Percentiles rank a stretch among this genome's conserved stretches.
Conservation (phyloP, 2,888 invertebrate genomes). For the Drosophila algonquin region DNA sequence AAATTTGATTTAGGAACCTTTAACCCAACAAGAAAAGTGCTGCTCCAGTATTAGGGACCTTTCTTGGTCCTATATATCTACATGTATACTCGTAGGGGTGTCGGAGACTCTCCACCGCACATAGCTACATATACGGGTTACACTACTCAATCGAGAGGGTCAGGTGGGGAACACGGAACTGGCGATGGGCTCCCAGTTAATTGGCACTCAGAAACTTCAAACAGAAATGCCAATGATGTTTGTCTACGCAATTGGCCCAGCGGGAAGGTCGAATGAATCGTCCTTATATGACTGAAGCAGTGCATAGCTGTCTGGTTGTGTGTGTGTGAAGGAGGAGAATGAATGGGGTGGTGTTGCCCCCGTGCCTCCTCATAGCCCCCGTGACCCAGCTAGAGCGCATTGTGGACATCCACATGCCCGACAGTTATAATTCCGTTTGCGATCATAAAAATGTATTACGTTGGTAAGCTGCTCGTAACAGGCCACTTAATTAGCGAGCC, state of each 20-base stretch:
- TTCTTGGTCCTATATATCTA: no score
- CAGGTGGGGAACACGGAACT: slow-evolving; percentile 27
- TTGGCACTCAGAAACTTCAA: slow-evolving; percentile 53
- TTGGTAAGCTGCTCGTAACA: slow-evolving; percentile 55
- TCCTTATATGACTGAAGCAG: slow-evolving; percentile 4
- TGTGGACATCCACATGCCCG: slow-evolving; percentile 30
- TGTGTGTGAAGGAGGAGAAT: neutral
- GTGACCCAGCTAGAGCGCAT: slow-evolving; percentile 25
- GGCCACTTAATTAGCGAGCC: slow-evolving; percentile 61
- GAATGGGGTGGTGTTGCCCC: slow-evolving; percentile 10
- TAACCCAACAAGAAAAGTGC: neutral
- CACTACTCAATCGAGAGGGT: neutral
- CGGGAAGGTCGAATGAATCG: slow-evolving; percentile 20
- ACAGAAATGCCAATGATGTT: slow-evolving; percentile 43
- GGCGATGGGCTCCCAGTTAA: slow-evolving; percentile 34
- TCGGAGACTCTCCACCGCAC: no score
- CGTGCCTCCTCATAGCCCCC: slow-evolving; percentile 24
- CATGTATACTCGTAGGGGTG: no score
- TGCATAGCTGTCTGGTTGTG: slow-evolving; percentile 5
- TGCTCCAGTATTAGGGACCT: neutral
- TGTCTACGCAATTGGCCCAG: slow-evolving; percentile 35
- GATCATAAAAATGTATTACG: slow-evolving; percentile 61
- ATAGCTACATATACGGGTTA: no score
- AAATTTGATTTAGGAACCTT: neutral
- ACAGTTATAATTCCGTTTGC: slow-evolving; percentile 62